Base-by-base conservation (phyloP, 2,113 vertebrate genomes). In the Microcebus tavaratra region DNA sequence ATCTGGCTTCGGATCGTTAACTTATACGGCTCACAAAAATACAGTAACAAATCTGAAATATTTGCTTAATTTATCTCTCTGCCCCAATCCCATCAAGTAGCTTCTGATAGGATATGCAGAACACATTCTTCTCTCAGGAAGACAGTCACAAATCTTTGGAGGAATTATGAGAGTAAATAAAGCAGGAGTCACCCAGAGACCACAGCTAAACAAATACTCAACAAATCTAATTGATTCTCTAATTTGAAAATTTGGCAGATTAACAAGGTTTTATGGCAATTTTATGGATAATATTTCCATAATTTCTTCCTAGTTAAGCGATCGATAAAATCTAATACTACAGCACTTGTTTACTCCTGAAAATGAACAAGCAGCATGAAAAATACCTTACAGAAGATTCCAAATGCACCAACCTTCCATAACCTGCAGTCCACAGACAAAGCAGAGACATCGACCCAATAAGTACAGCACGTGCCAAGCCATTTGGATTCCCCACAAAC, bases 11-110 rank as follows among this genome's bases (percentile, higher is more conserved):
- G 94, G 80, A 85, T 92, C 97, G 97, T 96, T 97, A 97, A 94
- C 91, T 95, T 98, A 89, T 85, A 96, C 27, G 31, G 89, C 70
- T 95, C 95, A 94, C 18, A 6, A 96, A 96, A 89, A 95, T 67
- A 96, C 45, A 90, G 90, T 88, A 96, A 94, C 97, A 97, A 96
- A 97, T 96, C 83, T 98, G 91, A 93, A 90, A 87, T 92, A 97
- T 94, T 95, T 97, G 83, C 89, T 92, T 88, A 96, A 97, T 97
- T 98, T 82, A 95, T 97, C 95, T 96, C 90, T 85, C 55, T 92
- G n/a, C 59, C 76, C 65, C 83, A 63, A 61, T 80, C 91, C 90
- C 75, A 93, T 68, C 72, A 23, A 97, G 91, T 81, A 84, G 95
- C 42, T 70, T 83, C 94, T 96, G 78, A 92, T 92, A 91, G 70